Percentiles rank a stretch among this genome's conserved stretches.
Conservation (phyloP, 2,888 invertebrate species). For the Megalurothrips usitatus region DNA sequence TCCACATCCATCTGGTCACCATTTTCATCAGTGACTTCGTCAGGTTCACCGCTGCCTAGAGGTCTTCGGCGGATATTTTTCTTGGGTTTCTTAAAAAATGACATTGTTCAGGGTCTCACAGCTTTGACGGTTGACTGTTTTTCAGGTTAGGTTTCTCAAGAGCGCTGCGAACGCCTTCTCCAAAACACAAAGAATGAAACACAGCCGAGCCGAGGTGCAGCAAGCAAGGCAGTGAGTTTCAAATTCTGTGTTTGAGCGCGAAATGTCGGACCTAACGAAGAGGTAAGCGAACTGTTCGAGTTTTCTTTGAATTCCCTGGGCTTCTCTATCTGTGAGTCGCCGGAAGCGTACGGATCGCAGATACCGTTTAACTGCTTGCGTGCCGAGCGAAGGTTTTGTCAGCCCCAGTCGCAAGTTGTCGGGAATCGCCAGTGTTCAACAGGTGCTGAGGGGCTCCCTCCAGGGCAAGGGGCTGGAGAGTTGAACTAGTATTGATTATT, state of each 20-base stretch:
- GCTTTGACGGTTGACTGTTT: neutral
- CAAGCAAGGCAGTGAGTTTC: neutral
- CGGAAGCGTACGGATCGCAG: too few relatives aligned
- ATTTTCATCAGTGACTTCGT: slow-evolving; percentile 39
- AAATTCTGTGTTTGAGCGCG: neutral
- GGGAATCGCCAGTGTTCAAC: neutral
- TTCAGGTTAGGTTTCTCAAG: neutral
- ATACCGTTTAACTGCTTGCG: too few relatives aligned
- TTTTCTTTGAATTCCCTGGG: too few relatives aligned
- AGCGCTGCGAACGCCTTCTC: neutral
- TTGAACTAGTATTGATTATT: slow-evolving; percentile 14
- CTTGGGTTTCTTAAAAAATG: slow-evolving; percentile 81
- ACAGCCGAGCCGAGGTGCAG: too few relatives aligned
- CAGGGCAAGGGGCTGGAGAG: neutral
- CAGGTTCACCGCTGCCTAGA: slow-evolving; percentile 36
- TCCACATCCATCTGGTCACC: slow-evolving; percentile 38
- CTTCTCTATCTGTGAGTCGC: too few relatives aligned
- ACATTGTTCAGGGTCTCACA: slow-evolving; percentile 53
- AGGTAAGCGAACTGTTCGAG: neutral
- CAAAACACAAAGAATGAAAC: too few relatives aligned
- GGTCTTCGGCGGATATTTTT: slow-evolving; percentile 62
- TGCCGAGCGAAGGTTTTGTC: too few relatives aligned
- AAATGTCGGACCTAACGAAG: slow-evolving; percentile 22
- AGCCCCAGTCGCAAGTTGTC: too few relatives aligned
- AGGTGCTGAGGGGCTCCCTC: neutral